Evolutionary conservation across 2,797 vertebrate genomes (phyloP), one percentile per base, ranked within the genome.

Genomic region (Sebastes nivosus): DNA sequence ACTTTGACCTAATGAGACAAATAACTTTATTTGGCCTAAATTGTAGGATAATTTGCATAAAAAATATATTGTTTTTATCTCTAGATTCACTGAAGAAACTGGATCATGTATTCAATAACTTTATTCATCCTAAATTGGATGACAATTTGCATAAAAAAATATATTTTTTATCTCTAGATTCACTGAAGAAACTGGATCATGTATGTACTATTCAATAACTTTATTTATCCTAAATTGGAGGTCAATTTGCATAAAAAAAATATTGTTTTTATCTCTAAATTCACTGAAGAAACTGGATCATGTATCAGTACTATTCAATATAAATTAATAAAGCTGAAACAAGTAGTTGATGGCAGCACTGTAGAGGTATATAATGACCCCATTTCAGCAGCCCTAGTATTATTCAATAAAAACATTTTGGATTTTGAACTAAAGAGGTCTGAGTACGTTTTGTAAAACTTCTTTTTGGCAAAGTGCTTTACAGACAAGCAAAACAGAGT

Each of bases 401-500:
- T 50, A 54, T 54, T 22, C 20, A 22, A 22, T 54, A 22, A 22
- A 22, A 22, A 54, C 30, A 30, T 30, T 52, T n/a, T 34, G 58
- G 34, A 58, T 29, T 75, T 61, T 7, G 9, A 27, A 1, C 5
- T 22, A 13, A 32, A 54, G 4, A 9, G 12, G 11, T 29, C 22
- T 55, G 16, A 60, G 58, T 30, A 29, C 2, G 58, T 30, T 61
- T 42, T 12, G 65, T 14, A 74, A 82, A 88, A 7, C 50, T 54
- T 63, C 2, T 36, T 63, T 69, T 32, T 63, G 42, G 18, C 8
- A 67, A 66, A 70, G 22, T 8, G 34, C 29, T 38, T 84, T 32
- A 52, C 55, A 67, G 38, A 46, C 65, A 9, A 30, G 57, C 52
- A 66, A 52, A 87, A 82, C 34, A 18, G 32, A 36, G 70, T 72